Percentiles rank a stretch among this genome's conserved stretches.
Evolutionary conservation across 2,888 invertebrate species (phyloP).

Genomic region (Drosophila diplacantha): DNA sequence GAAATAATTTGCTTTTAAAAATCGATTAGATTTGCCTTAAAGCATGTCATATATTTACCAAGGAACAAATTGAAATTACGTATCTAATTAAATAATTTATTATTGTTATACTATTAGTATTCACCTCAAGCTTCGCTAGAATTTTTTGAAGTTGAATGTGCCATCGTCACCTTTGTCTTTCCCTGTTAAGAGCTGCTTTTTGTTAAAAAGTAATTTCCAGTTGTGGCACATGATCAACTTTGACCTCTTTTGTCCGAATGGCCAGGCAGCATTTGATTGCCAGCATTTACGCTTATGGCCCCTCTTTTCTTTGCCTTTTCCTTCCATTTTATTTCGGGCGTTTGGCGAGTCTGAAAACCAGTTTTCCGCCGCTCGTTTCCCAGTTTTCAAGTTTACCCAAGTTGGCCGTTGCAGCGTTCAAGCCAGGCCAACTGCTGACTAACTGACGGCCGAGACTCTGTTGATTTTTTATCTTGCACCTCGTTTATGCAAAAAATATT

Average conservation of each 20-base stretch:
- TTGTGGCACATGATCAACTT: conserved; percentile 57
- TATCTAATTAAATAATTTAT: not conserved
- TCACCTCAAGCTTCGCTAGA: not conserved
- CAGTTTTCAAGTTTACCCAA: conserved; percentile 69
- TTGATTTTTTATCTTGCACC: conserved; percentile 53
- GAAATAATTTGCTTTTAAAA: not conserved
- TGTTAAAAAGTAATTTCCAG: conserved; percentile 17
- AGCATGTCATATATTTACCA: not conserved
- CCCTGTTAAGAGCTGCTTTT: not conserved
- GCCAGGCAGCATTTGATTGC: conserved; percentile 66
- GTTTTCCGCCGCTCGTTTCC: conserved; percentile 52
- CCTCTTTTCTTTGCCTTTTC: conserved; percentile 17
- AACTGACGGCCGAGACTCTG: conserved; percentile 28
- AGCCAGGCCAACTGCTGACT: conserved; percentile 56
- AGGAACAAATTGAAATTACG: not conserved
- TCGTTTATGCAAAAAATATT: conserved; percentile 64
- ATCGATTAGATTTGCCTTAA: not conserved
- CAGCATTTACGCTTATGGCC: conserved; percentile 61
- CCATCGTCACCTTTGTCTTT: not conserved
- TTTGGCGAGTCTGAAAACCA: conserved; percentile 62
- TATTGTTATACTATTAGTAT: not conserved
- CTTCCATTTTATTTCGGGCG: conserved; percentile 54
- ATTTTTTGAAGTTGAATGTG: not conserved
- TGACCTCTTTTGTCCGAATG: conserved; percentile 66
- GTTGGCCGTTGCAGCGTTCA: conserved; percentile 36